Conservation (phyloP, 2,888 invertebrate genomes). For the Phanerotoma sp. region DNA sequence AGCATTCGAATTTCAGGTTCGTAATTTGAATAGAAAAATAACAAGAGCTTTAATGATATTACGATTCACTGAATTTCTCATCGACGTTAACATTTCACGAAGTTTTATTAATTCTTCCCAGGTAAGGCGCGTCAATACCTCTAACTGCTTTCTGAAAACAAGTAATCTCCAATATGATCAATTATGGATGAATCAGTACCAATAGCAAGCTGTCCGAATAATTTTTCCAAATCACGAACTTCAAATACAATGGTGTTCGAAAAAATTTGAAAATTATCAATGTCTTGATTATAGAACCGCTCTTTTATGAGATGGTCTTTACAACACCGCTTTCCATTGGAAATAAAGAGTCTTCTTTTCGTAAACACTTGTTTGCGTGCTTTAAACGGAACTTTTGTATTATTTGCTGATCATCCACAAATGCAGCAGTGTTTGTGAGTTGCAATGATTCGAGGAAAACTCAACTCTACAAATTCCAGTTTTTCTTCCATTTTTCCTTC, state of each 20-base stretch:
- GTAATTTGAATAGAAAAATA: slow-evolving; percentile 22
- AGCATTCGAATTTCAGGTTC: slow-evolving; percentile 16
- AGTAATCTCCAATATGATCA: slow-evolving; percentile 19
- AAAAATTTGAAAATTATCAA: slow-evolving; percentile 19
- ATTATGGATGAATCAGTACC: slow-evolving; percentile 8
- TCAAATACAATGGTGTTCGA: slow-evolving; percentile 12
- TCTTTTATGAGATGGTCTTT: slow-evolving; percentile 26
- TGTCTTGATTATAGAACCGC: slow-evolving; percentile 26
- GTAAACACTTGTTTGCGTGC: slow-evolving; percentile 23
- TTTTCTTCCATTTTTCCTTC: not conserved
- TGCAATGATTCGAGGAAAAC: slow-evolving; percentile 5
- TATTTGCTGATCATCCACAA: slow-evolving; percentile 22
- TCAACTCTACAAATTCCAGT: not conserved
- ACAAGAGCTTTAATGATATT: slow-evolving; percentile 20
- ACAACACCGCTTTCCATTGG: slow-evolving; percentile 18
- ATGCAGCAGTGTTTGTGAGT: slow-evolving; percentile 28
- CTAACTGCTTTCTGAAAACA: slow-evolving; percentile 15
- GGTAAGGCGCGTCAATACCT: slow-evolving; percentile 14
- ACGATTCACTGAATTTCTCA: slow-evolving; percentile 19
- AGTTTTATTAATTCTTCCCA: slow-evolving; percentile 22
- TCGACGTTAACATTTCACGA: slow-evolving; percentile 13
- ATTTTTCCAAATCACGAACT: slow-evolving; percentile 11
- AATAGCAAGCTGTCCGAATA: slow-evolving; percentile 2
- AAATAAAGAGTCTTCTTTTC: slow-evolving; percentile 14
- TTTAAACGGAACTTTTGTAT: slow-evolving; percentile 22